Conservation (phyloP, 1,140 invertebrate genomes). For the Listronotus bonariensis region DNA sequence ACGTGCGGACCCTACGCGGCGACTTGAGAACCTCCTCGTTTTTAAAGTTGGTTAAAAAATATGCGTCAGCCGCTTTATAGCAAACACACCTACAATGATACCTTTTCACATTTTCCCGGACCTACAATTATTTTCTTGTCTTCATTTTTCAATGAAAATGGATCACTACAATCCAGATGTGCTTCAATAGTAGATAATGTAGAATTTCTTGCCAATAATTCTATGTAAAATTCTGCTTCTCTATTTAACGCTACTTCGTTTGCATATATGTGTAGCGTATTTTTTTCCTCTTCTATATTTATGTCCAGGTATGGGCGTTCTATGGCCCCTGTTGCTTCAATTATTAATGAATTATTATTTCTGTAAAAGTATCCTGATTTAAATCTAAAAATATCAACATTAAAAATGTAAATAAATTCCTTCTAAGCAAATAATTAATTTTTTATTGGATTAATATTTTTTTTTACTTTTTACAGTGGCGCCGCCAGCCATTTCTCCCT, state of each 20-base stretch:
- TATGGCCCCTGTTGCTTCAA: constrained; percentile 36
- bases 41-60: no score
- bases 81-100: constrained; percentile 7
- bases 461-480: no score
- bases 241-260: constrained; percentile 38
- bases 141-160: constrained; percentile 19
- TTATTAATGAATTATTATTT: constrained; percentile 12
- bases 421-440: neutral
- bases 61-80: neutral
- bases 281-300: constrained; percentile 26
- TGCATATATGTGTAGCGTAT: constrained; percentile 35
- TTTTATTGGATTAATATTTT: no score
- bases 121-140: constrained; percentile 67
- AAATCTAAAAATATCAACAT: constrained; percentile 22
- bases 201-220: constrained; percentile 19
- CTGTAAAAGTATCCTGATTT: constrained; percentile 41
- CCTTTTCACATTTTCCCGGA: constrained; percentile 32
- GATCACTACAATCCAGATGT: constrained; percentile 1
- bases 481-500: no score
- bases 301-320: constrained; percentile 37
- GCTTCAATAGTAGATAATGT: constrained; percentile 1
- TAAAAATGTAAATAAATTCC: constrained; percentile 23
- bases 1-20: no score
- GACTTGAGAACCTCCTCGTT: no score
- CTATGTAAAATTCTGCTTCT: constrained; percentile 11